Base-by-base conservation (phyloP, 2,888 invertebrate genomes). In the Cheilosia vulpina region DNA sequence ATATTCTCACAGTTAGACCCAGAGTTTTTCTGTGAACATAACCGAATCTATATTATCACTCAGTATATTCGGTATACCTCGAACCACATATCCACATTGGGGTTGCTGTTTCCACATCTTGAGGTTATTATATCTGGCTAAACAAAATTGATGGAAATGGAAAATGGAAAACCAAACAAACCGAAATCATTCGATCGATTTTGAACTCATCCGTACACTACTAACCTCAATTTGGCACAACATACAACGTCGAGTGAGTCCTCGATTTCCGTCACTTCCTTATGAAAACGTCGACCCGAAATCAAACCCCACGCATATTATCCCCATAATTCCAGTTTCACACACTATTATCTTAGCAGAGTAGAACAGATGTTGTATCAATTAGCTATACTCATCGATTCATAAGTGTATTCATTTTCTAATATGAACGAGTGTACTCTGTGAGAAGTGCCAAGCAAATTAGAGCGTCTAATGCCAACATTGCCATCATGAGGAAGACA, bases 331-430 rank as follows among this genome's bases (percentile, higher is more conserved):
- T 24, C 13, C 43, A 38, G 38, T 17, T 15, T 31, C 62, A 58
- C 15, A 9, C 6, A 2, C 19, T 66, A 13, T 21, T 71, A 71
- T 71, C 75, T 47, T 55, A 60, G 43, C 66, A 58, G 45, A 38
- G 66, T 55, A 53, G 50, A 45, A 55, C 85, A 85, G 76, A 77
- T 77, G 85, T 52, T 81, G 73, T 72, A 76, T 72, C 85, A 85
- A 85, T 85, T 85, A 77, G 76, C 85, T 68, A 34, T 34, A 63
- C 68, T 80, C 84, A 84, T 84, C 80, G 84, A 80, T 80, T 80
- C 75, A 60, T 62, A 72, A 81, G 76, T 85, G 81, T 72, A 77
- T 68, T 72, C 68, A 62, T 71, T 68, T 72, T 63, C 72, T 71
- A 71, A 53, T 50, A 71, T 66, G 24, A 21, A 43, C 34, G 9